A percentile compares a stretch with the other conserved stretches of the same genome.
These are phyloP conservation scores for Xenopus tropicalis DNA, from an alignment of 2,113 vertebrate genomes.

Conservation along the genomic window DNA sequence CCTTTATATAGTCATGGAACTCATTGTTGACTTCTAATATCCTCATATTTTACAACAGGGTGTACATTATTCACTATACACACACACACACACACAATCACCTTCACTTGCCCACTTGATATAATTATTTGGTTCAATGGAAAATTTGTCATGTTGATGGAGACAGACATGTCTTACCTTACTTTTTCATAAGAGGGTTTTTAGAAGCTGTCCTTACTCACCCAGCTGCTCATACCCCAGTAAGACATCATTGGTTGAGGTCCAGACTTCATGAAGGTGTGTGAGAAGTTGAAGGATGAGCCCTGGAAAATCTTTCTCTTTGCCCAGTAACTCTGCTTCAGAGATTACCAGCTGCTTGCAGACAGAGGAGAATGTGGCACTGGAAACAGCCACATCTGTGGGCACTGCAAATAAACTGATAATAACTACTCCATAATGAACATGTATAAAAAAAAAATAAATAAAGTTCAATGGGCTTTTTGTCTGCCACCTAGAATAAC, in stretches of 20 bases:
- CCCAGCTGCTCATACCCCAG: background rate
- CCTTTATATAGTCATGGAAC: no score
- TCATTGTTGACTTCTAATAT: no score
- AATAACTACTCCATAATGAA: no score
- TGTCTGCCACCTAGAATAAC: no score
- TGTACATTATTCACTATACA: no score
- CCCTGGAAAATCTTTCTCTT: background rate
- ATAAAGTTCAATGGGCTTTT: no score
- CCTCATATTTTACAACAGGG: no score
- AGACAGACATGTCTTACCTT: constrained; percentile 48
- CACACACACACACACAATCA: no score
- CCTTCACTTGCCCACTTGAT: no score
- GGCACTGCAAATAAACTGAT: constrained; percentile 1
- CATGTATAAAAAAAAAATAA: background rate
- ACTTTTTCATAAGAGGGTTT: no score
- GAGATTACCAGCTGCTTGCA: constrained; percentile 17
- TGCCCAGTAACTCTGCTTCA: constrained; percentile 3
- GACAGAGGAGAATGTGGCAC: background rate
- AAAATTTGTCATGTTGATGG: no score
- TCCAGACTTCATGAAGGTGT: constrained; percentile 3
- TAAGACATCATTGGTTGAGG: constrained; percentile 5
- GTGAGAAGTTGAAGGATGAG: constrained; percentile 1
- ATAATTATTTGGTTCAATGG: no score
- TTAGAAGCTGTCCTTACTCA: background rate
- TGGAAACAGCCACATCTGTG: background rate